phyloP scores from a whole-genome alignment of 2,797 vertebrate genomes.

The Aratinga solstitialis region DNA sequence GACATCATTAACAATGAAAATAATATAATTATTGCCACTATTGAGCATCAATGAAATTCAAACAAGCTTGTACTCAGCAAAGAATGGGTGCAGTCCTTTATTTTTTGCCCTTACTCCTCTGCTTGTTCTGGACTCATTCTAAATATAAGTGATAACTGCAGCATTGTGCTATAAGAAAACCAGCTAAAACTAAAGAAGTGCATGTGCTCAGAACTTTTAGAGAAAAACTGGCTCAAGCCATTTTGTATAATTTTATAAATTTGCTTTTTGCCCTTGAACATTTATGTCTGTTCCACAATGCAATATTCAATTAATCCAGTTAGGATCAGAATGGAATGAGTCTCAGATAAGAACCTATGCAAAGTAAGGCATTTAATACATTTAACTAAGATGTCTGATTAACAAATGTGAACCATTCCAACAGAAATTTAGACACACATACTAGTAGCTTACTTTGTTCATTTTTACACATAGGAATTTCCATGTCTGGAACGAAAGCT shows the following conservation, averaged over 20 bases:
- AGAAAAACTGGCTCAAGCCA: background rate
- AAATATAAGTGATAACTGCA: background rate
- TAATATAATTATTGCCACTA: background rate
- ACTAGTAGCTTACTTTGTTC: background rate
- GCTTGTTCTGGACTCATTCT: background rate
- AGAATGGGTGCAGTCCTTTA: background rate
- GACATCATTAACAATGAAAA: background rate
- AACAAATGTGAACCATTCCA: background rate
- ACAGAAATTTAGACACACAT: background rate
- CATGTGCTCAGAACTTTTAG: background rate
- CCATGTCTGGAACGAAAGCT: slow-evolving; percentile 95
- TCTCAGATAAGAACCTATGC: background rate
- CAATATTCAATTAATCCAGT: background rate
- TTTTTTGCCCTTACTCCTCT: background rate
- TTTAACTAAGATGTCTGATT: background rate
- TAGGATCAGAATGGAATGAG: background rate
- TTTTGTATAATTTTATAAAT: background rate
- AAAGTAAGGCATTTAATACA: background rate
- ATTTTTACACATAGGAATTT: slow-evolving; percentile 86
- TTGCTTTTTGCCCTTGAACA: background rate
- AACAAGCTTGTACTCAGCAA: background rate
- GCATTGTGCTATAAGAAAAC: background rate
- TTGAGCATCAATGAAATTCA: background rate
- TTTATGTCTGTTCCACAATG: background rate
- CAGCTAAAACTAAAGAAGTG: background rate